Evolutionary conservation across 1,140 invertebrate genomes (phyloP), one percentile per base, ranked within the genome.

Genomic region (Forficula auricularia): DNA sequence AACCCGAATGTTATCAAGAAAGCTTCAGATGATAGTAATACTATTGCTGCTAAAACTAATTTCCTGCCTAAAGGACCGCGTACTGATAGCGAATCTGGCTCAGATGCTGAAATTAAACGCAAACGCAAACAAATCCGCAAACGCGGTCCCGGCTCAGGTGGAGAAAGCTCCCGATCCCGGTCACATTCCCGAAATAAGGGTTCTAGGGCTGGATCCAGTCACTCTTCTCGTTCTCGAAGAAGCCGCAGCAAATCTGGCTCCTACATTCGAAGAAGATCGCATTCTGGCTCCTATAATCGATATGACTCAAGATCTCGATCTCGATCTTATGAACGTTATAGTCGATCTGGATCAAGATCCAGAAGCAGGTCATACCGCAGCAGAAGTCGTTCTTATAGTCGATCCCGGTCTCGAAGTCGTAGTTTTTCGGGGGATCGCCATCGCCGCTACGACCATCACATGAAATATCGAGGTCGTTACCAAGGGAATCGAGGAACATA

Each of bases 401-500:
- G 63, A 0, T 68, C 66, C 1, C 57, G 64, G 4, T 71, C 70
- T 0, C 56, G 64, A 1, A 65, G 60, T 3, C 66, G 76, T 2
- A 76, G 72, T 38, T 65, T 68, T 12, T 77, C 75, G 1, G 68
- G 70, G 8, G 73, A 78, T 27, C 58, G 73, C 42, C 64, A 64
- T 7, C 42, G 43, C 27, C 36, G 43, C 19, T 32, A 35, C 12
- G 60, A 65, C 34, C 60, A 67, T 41, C 52, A 63, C 2, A 62
- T 38, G 40, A 43, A 63, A 10, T 64, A 66, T 45, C 52, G 47
- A 22, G 69, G 58, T 50, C 66, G 59, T 53, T 68, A 71, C 44
- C 77, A 48, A 15, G 40, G 74, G 48, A 75, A 79, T 50, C 67
- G 77, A 12, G 77, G 77, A 33, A 81, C 77, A 0, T 81, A 81